Base-by-base conservation (phyloP, 2,113 vertebrate genomes). In the Zeus faber region DNA sequence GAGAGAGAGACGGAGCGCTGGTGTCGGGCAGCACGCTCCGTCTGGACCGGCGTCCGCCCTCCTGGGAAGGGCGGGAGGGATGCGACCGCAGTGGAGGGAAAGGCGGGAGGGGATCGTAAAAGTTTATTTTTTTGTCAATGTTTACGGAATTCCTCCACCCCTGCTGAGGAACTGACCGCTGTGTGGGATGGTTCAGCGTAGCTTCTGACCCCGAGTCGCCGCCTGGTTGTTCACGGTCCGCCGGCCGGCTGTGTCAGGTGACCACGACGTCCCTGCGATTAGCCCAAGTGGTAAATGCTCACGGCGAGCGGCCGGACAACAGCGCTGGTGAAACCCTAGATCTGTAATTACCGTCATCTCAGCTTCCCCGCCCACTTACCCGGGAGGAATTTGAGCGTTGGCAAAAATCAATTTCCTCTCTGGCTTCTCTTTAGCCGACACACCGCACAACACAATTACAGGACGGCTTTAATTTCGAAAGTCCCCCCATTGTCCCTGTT, bases 281-380 rank as follows among this genome's bases (percentile, higher is more conserved):
- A 49, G 46, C 62, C 72, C 79, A 78, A 79, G 56, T 74, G 59
- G 70, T 69, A 72, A 85, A 70, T 52, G 57, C 59, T 62, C 77
- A 49, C 55, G 48, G 71, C 13, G 37, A 50, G 21, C 37, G 62
- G 57, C 50, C 18, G 51, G 25, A 33, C 45, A 52, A 39, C 39
- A 31, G 47, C 56, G 29, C 49, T 46, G 33, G 49, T 53, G 73
- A 78, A 79, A 79, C 76, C 45, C 63, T 61, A 84, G 75, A 80
- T 65, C 57, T 74, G 69, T 84, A 70, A 84, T 85, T 79, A 82
- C 71, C 62, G 73, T 66, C 79, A 70, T 50, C 72, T 27, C 58
- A 7, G 13, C 56, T 54, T 72, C 76, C 72, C 73, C 60, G n/a
- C n/a, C n/a, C n/a, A n/a, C n/a, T n/a, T n/a, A n/a, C n/a, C n/a